Base-by-base conservation (phyloP, 2,888 invertebrate species). In the Ypsolopha sequella region DNA sequence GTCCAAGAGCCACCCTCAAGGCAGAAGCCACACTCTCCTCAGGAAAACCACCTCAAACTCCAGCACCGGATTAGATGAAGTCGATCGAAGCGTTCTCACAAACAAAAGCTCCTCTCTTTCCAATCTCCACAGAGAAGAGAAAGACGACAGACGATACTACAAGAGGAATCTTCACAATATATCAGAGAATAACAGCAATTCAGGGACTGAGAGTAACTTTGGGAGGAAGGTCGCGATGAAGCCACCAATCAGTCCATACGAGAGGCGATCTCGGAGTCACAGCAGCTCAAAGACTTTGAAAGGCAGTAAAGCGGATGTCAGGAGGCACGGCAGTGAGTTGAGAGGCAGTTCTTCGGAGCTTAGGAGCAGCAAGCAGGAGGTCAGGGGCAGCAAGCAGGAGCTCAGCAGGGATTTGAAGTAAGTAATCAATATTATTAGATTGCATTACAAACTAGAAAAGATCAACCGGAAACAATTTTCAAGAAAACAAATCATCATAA, bases 81-180 rank as follows among this genome's bases (percentile, higher is more conserved):
- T 81, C 0, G 86, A 87, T 54, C 71, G 76, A 50, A 72, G 72
- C 7, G 72, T 78, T 14, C 55, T 82, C 1, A 73, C 79, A 0
- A 71, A 62, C 56, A 86, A 84, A 51, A 87, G 86, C 57, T 79
- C 80, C 58, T 87, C 87, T 0, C 56, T 87, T 14, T 76, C 84
- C 1, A 87, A 82, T 51, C 60, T 85, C 0, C 71, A 75, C n/a
- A 68, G 72, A 55, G 75, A 76, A 49, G 80, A 76, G 1, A 73
- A 73, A 44, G 70, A 64, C 36, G 76, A 75, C 51, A 64, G 73
- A 14, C 72, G 73, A 11, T 72, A 73, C 54, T 78, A 82, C 52
- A 82, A 80, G 56, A 68, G 88, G 34, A 89, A 89, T 57, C 74
- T 90, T 6, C 88, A 90, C 58, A 89, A 89, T 54, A 89, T 89